Evolutionary conservation across 2,113 vertebrate species (phyloP), one percentile per base, ranked within the genome.

Genomic region (Xenopus tropicalis): DNA sequence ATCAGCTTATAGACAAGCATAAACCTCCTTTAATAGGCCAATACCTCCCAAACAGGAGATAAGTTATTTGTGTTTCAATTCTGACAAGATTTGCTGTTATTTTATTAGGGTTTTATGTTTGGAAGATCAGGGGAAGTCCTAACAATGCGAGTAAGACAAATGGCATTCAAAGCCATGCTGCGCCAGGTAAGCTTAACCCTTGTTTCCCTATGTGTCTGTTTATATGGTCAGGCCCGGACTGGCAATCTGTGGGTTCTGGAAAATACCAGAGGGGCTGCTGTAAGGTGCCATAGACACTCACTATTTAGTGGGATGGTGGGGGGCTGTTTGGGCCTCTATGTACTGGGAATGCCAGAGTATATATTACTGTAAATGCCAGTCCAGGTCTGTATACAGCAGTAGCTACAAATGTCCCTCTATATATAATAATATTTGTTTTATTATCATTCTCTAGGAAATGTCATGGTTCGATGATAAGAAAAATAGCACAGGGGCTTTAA

Each of bases 141-240:
- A 70, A 58, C 7, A 72, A 78, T 23, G 59, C 76, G 74, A 16
- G 72, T 86, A 69, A 84, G 64, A 44, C 29, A 1, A 3, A 62
- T 69, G 78, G 74, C 77, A 69, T 83, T 85, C 74, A 82, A 86
- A 84, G 64, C 72, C 59, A 87, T 86, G 73, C 14, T 87, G 22
- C 71, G 59, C 54, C 80, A 71, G 29, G 66, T 79, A 66, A 79
- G 69, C 1, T 19, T 14, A 16, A 10, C 43, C 13, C 22, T 19
- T 19, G 7, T 14, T 17, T 54, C 17, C 11, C 13, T 56, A 20
- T 57, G 21, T 52, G 11, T 14, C 22, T 20, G 16, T 25, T 20
- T 5, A 14, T 25, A 61, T 9, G 51, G 29, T n/a, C n/a, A n/a
- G n/a, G n/a, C n/a, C n/a, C n/a, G n/a, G n/a, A n/a, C n/a, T n/a